These are phyloP conservation scores for Choristoneura rosaceana DNA, from an alignment of 2,888 invertebrate species.

Conservation along the genomic window DNA sequence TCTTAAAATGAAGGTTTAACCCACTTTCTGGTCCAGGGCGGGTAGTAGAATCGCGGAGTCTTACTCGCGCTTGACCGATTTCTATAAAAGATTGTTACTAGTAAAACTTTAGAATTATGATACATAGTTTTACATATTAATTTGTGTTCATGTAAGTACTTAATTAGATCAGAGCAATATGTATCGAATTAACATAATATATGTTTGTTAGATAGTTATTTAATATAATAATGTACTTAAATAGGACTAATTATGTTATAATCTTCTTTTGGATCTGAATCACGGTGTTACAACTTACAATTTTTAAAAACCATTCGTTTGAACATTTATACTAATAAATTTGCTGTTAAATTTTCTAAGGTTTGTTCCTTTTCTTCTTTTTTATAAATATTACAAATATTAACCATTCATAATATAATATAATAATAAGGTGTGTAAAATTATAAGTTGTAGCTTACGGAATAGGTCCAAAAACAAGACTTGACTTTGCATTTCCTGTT, in stretches of 20 bases:
- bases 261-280: background rate
- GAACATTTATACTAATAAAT: too few species aligned
- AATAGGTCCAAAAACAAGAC: background rate
- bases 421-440: background rate
- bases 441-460: background rate
- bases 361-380: too few species aligned
- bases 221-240: background rate
- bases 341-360: too few species aligned
- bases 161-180: conserved; percentile 18
- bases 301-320: background rate
- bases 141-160: conserved; percentile 19
- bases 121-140: background rate
- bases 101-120: too few species aligned
- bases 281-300: background rate
- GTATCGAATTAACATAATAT: conserved; percentile 14
- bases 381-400: too few species aligned
- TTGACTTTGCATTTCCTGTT: conserved; percentile 1
- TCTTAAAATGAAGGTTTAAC: too few species aligned
- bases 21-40: too few species aligned
- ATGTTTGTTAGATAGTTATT: background rate
- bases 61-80: too few species aligned
- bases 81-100: too few species aligned
- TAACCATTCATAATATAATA: too few species aligned
- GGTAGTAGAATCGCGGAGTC: too few species aligned
- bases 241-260: conserved; percentile 10